Evolutionary conservation across 2,113 vertebrate genomes (phyloP).

Genomic region (Megaceryle torquata): DNA sequence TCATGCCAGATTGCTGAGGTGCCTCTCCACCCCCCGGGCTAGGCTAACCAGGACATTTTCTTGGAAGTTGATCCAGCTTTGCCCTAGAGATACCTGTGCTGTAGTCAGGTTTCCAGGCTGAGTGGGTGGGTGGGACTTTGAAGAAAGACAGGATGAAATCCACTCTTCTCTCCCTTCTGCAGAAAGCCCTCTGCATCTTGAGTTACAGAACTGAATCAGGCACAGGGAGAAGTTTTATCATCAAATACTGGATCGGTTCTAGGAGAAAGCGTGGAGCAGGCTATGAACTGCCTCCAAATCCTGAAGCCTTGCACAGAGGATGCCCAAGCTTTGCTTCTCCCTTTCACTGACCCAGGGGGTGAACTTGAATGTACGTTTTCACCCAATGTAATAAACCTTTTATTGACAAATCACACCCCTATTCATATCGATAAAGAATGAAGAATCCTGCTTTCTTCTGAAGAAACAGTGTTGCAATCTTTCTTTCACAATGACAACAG

Average conservation of each 20-base stretch:
- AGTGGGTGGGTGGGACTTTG: not conserved
- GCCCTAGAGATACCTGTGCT: not conserved
- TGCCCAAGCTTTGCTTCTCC: not conserved
- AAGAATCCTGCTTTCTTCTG: not conserved
- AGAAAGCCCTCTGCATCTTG: not conserved
- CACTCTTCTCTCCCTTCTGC: not conserved
- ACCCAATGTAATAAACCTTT: not conserved
- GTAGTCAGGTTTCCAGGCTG: not conserved
- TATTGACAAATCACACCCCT: not conserved
- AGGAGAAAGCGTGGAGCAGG: not conserved
- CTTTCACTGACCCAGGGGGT: not conserved
- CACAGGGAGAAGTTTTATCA: not conserved
- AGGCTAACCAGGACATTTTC: not conserved
- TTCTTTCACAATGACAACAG: not conserved
- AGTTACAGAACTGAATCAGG: not conserved
- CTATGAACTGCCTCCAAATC: not conserved
- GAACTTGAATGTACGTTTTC: not conserved
- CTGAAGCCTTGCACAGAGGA: not conserved
- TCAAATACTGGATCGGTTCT: not conserved
- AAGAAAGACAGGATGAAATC: not conserved
- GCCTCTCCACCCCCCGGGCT: not conserved
- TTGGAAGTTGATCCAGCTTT: not conserved
- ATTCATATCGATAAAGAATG: not conserved
- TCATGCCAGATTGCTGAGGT: not conserved
- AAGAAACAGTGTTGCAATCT: not conserved